Base-by-base conservation (phyloP, 1,140 invertebrate species). In the Ceratina calcarata region DNA sequence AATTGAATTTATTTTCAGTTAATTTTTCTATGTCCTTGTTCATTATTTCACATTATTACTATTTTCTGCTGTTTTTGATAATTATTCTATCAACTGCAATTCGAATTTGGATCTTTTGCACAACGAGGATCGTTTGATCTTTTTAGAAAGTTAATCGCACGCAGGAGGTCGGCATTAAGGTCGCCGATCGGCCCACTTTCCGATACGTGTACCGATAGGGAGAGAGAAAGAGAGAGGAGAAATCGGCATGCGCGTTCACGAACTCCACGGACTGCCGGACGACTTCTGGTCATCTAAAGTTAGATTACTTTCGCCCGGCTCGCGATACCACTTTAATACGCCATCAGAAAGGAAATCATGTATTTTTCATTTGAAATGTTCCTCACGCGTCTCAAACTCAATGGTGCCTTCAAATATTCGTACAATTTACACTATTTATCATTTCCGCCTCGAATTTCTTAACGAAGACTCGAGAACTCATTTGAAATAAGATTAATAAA, bases 131-230 rank as follows among this genome's bases (percentile, higher is more conserved):
- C 58, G 60, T 71, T 72, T 78, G 51, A 69, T 83, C 82, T 85
- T 84, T 70, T 69, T 84, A 73, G 82, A 85, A 81, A 85, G 83
- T 73, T 77, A 70, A 75, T 64, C 66, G 61, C 53, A 78, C 67
- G 58, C 76, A 72, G 45, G n/a, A 27, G 67, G 8, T 55, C 51
- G 55, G 45, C 65, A 83, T 87, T 85, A 85, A 86, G 81, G 53
- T 55, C 75, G 84, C 64, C 64, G 80, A 87, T 87, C 85, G 80
- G 81, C 85, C 81, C 78, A 88, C 87, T 88, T 88, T 88, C 87
- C 27, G 27, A 4, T 32, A 32, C 2, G 27, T 32, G 4, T 32
- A 32, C 4, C 27, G 2, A 32, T 32, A 32, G 27, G 27, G 27
- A 32, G 27, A 32, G 27, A 32, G 27, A 32, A 32, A 32, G 27